Evolutionary conservation across 2,113 vertebrate species (phyloP).

Genomic region (Etheostoma spectabile): DNA sequence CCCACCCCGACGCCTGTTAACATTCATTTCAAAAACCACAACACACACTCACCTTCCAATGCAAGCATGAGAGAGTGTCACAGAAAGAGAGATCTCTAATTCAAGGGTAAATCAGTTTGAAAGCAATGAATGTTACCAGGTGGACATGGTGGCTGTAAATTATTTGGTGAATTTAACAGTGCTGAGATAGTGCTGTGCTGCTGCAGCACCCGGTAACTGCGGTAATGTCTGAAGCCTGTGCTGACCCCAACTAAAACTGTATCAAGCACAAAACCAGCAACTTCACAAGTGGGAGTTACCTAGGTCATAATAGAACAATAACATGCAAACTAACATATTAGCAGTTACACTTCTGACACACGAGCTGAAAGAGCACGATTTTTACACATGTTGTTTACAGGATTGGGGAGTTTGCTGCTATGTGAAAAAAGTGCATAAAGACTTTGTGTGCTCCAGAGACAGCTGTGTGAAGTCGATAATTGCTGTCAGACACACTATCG

Average conservation of each 20-base stretch:
- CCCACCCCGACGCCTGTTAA: constrained; percentile 76
- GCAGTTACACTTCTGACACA: neutral
- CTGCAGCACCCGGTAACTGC: constrained; percentile 19
- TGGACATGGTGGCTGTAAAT: constrained; percentile 69
- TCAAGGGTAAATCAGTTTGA: constrained; percentile 67
- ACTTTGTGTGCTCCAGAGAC: neutral
- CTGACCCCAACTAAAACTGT: constrained; percentile 40
- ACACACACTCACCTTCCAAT: constrained; percentile 70
- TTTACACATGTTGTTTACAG: neutral
- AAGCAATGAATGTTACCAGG: constrained; percentile 74
- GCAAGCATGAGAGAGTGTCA: constrained; percentile 47
- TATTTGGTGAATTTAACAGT: constrained; percentile 63
- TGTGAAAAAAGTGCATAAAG: neutral
- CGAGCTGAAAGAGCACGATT: neutral
- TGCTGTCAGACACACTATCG: neutral
- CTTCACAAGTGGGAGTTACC: constrained; percentile 4
- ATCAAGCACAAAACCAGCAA: constrained; percentile 55
- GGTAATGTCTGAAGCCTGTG: constrained; percentile 10
- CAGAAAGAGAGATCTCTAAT: constrained; percentile 49
- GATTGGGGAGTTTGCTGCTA: neutral
- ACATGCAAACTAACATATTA: neutral
- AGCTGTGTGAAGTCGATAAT: neutral
- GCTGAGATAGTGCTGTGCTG: constrained; percentile 19
- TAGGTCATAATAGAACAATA: constrained; percentile 16
- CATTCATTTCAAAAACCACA: constrained; percentile 68